Conservation (phyloP, 2,888 invertebrate species). For the Andrena haemorrhoa region DNA sequence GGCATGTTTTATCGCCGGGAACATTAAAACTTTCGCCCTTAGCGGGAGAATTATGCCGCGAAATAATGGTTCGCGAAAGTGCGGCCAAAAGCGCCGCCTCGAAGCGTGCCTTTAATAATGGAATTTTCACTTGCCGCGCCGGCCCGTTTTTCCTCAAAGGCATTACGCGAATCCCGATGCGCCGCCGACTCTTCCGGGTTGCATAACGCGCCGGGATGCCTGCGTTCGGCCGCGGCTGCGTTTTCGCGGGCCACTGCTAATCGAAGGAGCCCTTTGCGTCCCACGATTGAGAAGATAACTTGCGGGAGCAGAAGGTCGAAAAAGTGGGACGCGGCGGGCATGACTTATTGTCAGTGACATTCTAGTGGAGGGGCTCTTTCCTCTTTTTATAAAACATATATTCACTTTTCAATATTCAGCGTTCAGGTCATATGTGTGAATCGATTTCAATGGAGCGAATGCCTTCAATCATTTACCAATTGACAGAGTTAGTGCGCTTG, state of each 20-base stretch:
- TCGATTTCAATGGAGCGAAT: not conserved
- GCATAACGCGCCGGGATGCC: conserved; percentile 28
- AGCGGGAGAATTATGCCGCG: conserved; percentile 38
- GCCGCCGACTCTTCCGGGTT: conserved; percentile 44
- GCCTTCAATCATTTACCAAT: not conserved
- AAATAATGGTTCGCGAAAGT: conserved; percentile 44
- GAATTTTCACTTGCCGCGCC: conserved; percentile 28
- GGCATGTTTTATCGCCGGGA: conserved; percentile 52
- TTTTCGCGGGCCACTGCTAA: conserved; percentile 17
- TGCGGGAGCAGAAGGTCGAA: not conserved
- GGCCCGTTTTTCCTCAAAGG: conserved; percentile 19
- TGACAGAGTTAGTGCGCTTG: not conserved
- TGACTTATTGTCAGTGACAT: not conserved
- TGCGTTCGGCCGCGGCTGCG: conserved; percentile 31
- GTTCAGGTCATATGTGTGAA: too few relatives aligned
- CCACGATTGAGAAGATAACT: conserved; percentile 28
- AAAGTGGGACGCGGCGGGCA: not conserved
- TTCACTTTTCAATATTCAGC: too few relatives aligned
- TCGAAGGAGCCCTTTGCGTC: conserved; percentile 44
- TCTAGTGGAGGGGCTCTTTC: not conserved
- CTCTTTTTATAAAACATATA: not conserved
- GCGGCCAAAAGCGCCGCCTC: conserved; percentile 26
- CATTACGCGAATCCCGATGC: conserved; percentile 10
- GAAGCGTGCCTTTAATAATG: conserved; percentile 43
- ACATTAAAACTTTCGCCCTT: conserved; percentile 53